These are phyloP conservation scores for Platysternon megacephalum DNA, from an alignment of 2,113 vertebrate species.

Conservation along the genomic window DNA sequence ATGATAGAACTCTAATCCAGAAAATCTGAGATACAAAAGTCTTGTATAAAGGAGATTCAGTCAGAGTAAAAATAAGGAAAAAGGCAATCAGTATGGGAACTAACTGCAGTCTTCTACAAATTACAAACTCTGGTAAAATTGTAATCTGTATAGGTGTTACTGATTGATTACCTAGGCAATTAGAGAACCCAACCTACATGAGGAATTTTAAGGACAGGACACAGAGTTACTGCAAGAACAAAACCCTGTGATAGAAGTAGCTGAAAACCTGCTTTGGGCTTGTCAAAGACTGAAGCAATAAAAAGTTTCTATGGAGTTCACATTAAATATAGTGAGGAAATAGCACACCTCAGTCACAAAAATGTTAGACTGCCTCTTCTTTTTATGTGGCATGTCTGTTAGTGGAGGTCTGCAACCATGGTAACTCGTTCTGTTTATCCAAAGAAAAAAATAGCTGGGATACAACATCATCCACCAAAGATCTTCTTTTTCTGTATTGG, in stretches of 20 bases:
- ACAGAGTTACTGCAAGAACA: neutral
- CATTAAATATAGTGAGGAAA: neutral
- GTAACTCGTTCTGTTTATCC: neutral
- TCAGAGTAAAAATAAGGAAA: neutral
- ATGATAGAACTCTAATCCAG: neutral
- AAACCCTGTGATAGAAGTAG: neutral
- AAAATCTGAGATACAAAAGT: neutral
- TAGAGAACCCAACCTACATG: neutral
- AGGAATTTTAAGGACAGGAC: neutral
- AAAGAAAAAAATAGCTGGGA: neutral
- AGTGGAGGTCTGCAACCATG: neutral
- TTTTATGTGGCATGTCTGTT: neutral
- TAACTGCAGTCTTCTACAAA: neutral
- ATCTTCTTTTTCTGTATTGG: neutral
- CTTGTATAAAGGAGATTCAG: neutral
- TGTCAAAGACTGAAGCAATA: neutral
- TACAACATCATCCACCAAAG: neutral
- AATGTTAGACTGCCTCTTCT: neutral
- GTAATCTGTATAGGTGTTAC: neutral
- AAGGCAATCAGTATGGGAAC: neutral
- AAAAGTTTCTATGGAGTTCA: neutral
- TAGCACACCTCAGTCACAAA: neutral
- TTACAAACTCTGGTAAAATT: neutral
- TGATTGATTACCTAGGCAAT: neutral
- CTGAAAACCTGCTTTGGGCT: neutral